phyloP scores from a whole-genome alignment of 2,888 invertebrate species.

The Troides oblongomaculatus region DNA sequence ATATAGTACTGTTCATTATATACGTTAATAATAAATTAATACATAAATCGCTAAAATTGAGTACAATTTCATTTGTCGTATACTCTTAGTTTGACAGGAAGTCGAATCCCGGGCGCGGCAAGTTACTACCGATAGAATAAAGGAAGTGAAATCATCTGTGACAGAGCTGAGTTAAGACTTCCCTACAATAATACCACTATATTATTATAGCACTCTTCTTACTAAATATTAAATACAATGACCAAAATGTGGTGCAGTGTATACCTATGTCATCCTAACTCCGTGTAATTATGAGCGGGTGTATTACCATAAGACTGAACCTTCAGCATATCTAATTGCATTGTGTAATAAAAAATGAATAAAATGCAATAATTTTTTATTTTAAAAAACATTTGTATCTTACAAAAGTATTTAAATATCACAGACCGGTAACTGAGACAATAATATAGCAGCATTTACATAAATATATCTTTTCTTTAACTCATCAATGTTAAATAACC shows the following conservation, averaged over 20 bases:
- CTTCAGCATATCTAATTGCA: no score
- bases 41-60: background rate
- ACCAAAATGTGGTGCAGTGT: no score
- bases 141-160: conserved; percentile 22
- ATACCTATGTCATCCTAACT: no score
- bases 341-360: no score
- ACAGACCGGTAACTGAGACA: background rate
- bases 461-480: background rate
- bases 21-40: background rate
- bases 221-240: no score
- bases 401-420: background rate
- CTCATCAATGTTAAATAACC: conserved; percentile 40
- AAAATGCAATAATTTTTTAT: no score
- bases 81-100: conserved; percentile 8
- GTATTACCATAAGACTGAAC: no score
- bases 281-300: no score
- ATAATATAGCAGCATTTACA: background rate
- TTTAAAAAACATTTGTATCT: background rate
- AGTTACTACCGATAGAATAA: conserved; percentile 10
- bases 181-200: conserved; percentile 2
- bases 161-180: conserved; percentile 18
- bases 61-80: conserved; percentile 6
- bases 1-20: no score
- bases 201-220: no score
- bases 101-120: background rate